These are phyloP conservation scores for Globodera ellingtonae DNA, from an alignment of 1,140 invertebrate genomes.

Conservation along the genomic window DNA sequence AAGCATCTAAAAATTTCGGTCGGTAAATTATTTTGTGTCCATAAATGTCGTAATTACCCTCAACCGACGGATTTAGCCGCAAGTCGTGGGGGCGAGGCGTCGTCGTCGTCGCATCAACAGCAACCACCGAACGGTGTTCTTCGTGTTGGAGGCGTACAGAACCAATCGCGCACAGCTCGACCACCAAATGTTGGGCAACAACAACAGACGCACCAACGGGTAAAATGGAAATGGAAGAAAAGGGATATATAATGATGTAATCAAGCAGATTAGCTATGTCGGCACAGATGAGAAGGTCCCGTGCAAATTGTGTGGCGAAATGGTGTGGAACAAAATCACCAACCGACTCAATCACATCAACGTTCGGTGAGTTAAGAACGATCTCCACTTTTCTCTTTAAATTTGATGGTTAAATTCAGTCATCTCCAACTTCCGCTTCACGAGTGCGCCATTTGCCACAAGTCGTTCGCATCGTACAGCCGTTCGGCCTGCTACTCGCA, in stretches of 20 bases:
- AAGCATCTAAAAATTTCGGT: no score
- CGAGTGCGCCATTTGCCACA: conserved; percentile 25
- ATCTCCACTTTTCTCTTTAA: no score
- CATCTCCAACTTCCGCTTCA: conserved; percentile 32
- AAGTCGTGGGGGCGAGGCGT: no score
- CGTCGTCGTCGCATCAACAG: no score
- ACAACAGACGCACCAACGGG: neutral
- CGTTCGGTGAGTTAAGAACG: conserved; percentile 15
- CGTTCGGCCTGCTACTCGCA: conserved; percentile 31
- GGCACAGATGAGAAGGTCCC: conserved; percentile 25
- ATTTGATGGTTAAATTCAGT: conserved; percentile 16
- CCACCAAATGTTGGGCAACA: neutral
- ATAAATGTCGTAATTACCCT: no score
- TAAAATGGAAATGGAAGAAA: neutral
- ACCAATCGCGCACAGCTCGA: no score
- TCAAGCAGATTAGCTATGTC: conserved; percentile 7
- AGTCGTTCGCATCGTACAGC: conserved; percentile 31
- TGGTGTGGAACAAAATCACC: conserved; percentile 16
- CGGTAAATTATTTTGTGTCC: no score
- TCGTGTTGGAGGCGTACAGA: no score
- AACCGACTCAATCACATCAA: conserved; percentile 29
- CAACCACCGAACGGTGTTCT: no score
- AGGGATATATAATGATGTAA: neutral
- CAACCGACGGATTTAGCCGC: no score
- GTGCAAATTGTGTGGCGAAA: conserved; percentile 35